Evolutionary conservation across 2,888 invertebrate species (phyloP).

Genomic region (Philonicus albiceps): DNA sequence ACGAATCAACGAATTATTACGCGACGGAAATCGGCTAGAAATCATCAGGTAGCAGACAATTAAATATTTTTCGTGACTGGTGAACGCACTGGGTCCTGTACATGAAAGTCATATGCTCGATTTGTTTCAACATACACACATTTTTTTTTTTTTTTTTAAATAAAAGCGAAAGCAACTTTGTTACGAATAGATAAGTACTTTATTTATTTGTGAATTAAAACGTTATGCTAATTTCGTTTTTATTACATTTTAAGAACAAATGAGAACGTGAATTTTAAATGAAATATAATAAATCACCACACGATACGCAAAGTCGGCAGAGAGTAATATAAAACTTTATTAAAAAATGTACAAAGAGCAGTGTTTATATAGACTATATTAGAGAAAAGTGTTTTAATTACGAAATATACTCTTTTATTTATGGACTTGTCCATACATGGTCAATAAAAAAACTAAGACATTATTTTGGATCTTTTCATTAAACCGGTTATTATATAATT

Average conservation of each 20-base stretch:
- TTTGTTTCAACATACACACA: not conserved
- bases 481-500: too few relatives aligned
- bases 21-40: constrained; percentile 51
- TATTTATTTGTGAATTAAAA: constrained; percentile 27
- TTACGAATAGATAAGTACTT: constrained; percentile 16
- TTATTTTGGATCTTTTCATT: not conserved
- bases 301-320: not conserved
- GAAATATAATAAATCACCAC: constrained; percentile 9
- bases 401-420: constrained; percentile 27
- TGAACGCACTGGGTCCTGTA: not conserved
- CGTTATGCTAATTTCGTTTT: constrained; percentile 1
- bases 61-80: not conserved
- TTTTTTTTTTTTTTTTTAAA: too few relatives aligned
- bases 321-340: constrained; percentile 24
- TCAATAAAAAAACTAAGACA: constrained; percentile 29
- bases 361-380: constrained; percentile 30
- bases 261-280: not conserved
- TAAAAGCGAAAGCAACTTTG: not conserved
- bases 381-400: constrained; percentile 34
- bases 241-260: constrained; percentile 27
- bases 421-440: constrained; percentile 22
- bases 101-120: constrained; percentile 14
- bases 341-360: constrained; percentile 36
- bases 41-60: constrained; percentile 50
- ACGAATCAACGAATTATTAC: constrained; percentile 50